These are phyloP conservation scores for Acronicta leporina DNA, from an alignment of 2,888 invertebrate species.

Conservation along the genomic window DNA sequence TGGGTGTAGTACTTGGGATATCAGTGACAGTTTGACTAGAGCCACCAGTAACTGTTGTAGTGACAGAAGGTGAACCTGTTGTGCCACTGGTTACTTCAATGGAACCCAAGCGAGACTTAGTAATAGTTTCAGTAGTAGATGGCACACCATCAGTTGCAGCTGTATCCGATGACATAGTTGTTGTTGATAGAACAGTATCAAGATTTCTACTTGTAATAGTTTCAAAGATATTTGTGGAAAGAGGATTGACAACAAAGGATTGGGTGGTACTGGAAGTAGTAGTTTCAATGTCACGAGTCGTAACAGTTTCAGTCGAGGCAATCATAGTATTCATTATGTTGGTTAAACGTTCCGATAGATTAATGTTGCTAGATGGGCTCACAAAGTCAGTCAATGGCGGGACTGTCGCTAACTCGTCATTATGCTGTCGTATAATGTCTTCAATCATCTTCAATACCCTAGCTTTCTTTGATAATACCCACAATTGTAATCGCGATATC, in stretches of 20 bases:
- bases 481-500: conserved; percentile 78
- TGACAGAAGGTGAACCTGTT: conserved; percentile 39
- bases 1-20: conserved; percentile 46
- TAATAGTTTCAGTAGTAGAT: conserved; percentile 42
- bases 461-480: conserved; percentile 85
- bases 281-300: conserved; percentile 52
- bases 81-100: conserved; percentile 41
- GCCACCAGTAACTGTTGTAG: conserved; percentile 29
- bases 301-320: conserved; percentile 67
- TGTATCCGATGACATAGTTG: conserved; percentile 39
- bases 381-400: conserved; percentile 72
- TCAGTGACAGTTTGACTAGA: conserved; percentile 47
- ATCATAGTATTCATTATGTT: conserved; percentile 80
- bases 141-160: conserved; percentile 17
- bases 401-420: conserved; percentile 79
- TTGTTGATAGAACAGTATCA: conserved; percentile 51
- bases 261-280: conserved; percentile 59
- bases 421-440: conserved; percentile 82
- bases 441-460: conserved; percentile 86
- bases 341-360: conserved; percentile 77
- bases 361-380: conserved; percentile 67
- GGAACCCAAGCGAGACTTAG: conserved; percentile 33
- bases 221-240: conserved; percentile 53
- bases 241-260: conserved; percentile 53
- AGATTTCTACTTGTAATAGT: conserved; percentile 53